Evolutionary conservation across 1,140 invertebrate genomes (phyloP).

Genomic region (Cepaea nemoralis): DNA sequence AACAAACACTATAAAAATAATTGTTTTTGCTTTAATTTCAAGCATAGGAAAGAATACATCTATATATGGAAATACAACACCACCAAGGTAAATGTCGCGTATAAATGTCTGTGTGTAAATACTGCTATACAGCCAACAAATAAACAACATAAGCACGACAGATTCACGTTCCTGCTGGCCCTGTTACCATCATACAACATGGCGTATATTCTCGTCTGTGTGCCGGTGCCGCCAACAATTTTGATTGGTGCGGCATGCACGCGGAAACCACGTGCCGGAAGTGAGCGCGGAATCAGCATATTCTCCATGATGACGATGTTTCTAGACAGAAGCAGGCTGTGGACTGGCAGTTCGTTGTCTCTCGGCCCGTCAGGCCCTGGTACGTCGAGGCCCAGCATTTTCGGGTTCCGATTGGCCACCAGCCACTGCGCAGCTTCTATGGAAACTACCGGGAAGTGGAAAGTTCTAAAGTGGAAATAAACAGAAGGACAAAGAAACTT

Average conservation of each 20-base stretch:
- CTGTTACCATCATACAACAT: constrained; percentile 2
- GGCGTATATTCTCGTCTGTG: constrained; percentile 26
- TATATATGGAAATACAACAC: not conserved
- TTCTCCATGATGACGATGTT: constrained; percentile 31
- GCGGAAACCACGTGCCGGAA: constrained; percentile 24
- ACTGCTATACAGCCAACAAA: not conserved
- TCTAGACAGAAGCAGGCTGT: not conserved
- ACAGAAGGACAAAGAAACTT: too few species aligned
- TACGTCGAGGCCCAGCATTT: constrained; percentile 7
- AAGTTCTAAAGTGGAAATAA: not conserved
- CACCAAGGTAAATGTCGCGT: not conserved
- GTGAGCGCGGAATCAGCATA: constrained; percentile 4
- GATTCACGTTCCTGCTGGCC: not conserved
- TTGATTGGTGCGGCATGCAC: constrained; percentile 30
- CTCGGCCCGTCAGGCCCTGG: constrained; percentile 3
- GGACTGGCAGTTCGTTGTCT: constrained; percentile 6
- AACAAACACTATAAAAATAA: not conserved
- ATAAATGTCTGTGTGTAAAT: not conserved
- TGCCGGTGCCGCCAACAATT: constrained; percentile 22
- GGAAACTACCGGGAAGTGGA: constrained; percentile 12
- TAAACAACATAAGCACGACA: not conserved
- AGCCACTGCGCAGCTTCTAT: constrained; percentile 12
- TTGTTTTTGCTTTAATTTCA: not conserved
- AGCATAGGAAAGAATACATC: not conserved
- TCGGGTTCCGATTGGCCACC: not conserved